Percentiles rank a stretch among this genome's conserved stretches.
These are phyloP conservation scores for Actinia tenebrosa DNA, from an alignment of 64 coral and sea anemone species.

Conservation along the genomic window DNA sequence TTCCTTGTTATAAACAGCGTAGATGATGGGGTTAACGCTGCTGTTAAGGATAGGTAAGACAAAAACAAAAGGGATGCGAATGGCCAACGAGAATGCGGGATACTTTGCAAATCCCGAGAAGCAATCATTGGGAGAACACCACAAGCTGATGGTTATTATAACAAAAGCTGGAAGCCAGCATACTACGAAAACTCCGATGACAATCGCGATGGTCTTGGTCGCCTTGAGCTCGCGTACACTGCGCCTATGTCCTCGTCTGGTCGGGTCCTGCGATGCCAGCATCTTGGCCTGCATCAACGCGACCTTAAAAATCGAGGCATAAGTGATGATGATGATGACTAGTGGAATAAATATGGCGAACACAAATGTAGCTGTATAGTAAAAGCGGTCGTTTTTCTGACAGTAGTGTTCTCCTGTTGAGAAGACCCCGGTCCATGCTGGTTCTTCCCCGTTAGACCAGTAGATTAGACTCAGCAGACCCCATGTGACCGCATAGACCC, in stretches of 20 bases:
- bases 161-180: constrained; percentile 82
- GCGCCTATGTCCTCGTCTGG: constrained; percentile 38
- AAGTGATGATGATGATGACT: constrained; percentile 65
- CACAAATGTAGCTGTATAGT: constrained; percentile 48
- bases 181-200: constrained; percentile 57
- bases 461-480: constrained; percentile 53
- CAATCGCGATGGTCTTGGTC: constrained; percentile 80
- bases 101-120: constrained; percentile 27
- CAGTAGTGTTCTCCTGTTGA: constrained; percentile 12
- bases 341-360: constrained; percentile 62
- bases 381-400: constrained; percentile 47
- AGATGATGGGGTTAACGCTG: constrained; percentile 72
- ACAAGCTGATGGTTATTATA: constrained; percentile 35
- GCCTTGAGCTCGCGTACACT: constrained; percentile 84
- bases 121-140: constrained; percentile 22
- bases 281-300: constrained; percentile 70
- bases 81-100: constrained; percentile 17
- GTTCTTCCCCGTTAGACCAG: constrained; percentile 27
- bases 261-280: constrained; percentile 46
- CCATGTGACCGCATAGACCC: constrained; percentile 69
- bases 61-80: constrained; percentile 59
- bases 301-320: constrained; percentile 62
- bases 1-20: constrained; percentile 79
- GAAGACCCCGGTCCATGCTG: not conserved
- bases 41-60: constrained; percentile 72